phyloP scores from a whole-genome alignment of 1,140 invertebrate species.

The Drosophila sechellia region DNA sequence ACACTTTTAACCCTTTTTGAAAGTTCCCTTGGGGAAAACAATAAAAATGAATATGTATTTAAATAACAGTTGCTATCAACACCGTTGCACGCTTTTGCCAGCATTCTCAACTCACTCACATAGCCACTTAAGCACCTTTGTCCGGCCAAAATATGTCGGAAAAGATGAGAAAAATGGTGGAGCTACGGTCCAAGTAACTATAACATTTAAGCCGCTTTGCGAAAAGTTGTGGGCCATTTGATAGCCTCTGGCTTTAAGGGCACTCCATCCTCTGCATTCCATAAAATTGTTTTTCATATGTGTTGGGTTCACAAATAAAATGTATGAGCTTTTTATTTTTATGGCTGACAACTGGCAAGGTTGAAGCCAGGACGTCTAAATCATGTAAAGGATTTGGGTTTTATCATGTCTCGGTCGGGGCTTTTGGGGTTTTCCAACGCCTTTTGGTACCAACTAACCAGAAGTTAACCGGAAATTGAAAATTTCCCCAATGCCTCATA shows the following conservation, averaged over 20 bases:
- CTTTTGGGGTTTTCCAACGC: conserved; percentile 15
- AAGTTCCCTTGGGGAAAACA: conserved; percentile 44
- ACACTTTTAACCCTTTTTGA: not conserved
- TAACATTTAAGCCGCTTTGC: conserved; percentile 76
- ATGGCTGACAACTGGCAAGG: conserved; percentile 68
- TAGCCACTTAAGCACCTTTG: conserved; percentile 47
- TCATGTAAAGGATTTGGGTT: conserved; percentile 72
- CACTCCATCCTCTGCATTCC: conserved; percentile 25
- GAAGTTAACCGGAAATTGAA: conserved; percentile 72
- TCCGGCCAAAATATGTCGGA: conserved; percentile 21
- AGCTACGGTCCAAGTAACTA: conserved; percentile 65
- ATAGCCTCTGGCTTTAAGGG: conserved; percentile 42
- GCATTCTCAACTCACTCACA: conserved; percentile 20
- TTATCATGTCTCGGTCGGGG: conserved; percentile 51
- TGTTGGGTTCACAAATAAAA: conserved; percentile 35
- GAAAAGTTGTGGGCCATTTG: conserved; percentile 71
- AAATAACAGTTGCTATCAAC: conserved; percentile 72
- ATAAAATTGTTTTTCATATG: conserved; percentile 53
- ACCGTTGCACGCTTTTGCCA: conserved; percentile 41
- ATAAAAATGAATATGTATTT: conserved; percentile 64
- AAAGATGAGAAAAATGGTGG: conserved; percentile 9
- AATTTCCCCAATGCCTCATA: conserved; percentile 56
- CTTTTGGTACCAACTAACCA: conserved; percentile 15
- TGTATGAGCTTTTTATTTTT: conserved; percentile 53
- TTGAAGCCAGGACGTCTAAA: conserved; percentile 60